These are phyloP conservation scores for Probaryconus sp. DNA, from an alignment of 1,140 invertebrate genomes.

Conservation along the genomic window DNA sequence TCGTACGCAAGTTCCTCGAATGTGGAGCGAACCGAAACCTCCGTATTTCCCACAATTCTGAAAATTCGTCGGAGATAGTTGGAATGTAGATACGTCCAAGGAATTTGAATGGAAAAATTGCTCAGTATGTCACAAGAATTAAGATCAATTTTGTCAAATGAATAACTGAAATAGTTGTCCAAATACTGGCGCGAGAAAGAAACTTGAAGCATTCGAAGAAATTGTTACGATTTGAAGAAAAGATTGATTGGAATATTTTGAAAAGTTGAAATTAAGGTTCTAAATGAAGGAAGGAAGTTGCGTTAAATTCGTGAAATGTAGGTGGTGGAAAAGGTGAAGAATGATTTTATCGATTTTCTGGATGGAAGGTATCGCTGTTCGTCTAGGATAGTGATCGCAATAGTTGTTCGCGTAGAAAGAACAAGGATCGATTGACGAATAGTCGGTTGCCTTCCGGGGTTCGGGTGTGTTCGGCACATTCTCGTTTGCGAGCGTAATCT, in stretches of 20 bases:
- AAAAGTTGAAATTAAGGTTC: too few relatives aligned
- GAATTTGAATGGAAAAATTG: constrained; percentile 55
- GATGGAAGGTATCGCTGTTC: constrained; percentile 19
- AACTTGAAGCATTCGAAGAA: constrained; percentile 29
- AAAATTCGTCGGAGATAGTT: constrained; percentile 24
- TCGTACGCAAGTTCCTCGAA: too few relatives aligned
- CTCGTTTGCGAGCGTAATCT: constrained; percentile 52
- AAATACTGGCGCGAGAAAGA: constrained; percentile 38
- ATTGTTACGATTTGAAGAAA: too few relatives aligned
- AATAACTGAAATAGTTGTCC: constrained; percentile 48
- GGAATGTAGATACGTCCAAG: constrained; percentile 28
- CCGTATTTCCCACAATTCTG: constrained; percentile 8
- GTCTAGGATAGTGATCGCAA: constrained; percentile 45
- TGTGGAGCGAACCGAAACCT: too few relatives aligned
- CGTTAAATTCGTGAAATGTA: constrained; percentile 7
- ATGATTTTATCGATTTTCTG: constrained; percentile 15
- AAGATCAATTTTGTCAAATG: constrained; percentile 50
- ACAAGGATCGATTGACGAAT: constrained; percentile 58
- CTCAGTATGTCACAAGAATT: constrained; percentile 43
- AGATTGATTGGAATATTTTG: too few relatives aligned
- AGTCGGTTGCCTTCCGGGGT: constrained; percentile 54
- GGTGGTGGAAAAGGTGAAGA: too few relatives aligned
- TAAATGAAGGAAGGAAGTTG: too few relatives aligned
- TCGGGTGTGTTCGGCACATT: constrained; percentile 53
- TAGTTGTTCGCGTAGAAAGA: constrained; percentile 48